phyloP scores from a whole-genome alignment of 2,888 invertebrate species.

The Chymomyza fuscimana region DNA sequence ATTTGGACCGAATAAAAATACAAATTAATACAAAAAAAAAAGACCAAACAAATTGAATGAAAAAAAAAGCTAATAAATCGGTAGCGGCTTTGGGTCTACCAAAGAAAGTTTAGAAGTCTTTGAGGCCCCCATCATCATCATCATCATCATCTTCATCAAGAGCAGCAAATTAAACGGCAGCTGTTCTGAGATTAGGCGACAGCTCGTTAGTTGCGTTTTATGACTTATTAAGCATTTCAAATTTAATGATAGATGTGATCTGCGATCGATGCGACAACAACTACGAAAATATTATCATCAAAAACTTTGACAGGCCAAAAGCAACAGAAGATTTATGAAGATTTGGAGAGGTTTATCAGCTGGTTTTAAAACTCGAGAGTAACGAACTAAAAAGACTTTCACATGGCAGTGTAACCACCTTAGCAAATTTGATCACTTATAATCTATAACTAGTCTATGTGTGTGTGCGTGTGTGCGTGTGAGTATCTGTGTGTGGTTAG shows the following conservation, averaged over 20 bases:
- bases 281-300: background rate
- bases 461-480: background rate
- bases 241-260: background rate
- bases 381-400: background rate
- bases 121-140: constrained; percentile 15
- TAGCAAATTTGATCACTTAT: background rate
- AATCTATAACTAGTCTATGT: background rate
- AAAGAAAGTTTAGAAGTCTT: constrained; percentile 55
- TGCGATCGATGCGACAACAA: background rate
- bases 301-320: background rate
- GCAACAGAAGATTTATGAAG: constrained; percentile 24
- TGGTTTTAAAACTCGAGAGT: constrained; percentile 6
- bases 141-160: background rate
- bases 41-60: background rate
- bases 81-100: background rate
- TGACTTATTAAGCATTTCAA: constrained; percentile 53
- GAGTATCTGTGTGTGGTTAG: constrained; percentile 19
- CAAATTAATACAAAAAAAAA: constrained; percentile 35
- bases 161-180: constrained; percentile 19
- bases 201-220: constrained; percentile 44
- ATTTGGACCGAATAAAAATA: constrained; percentile 37
- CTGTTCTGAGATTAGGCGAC: constrained; percentile 26
- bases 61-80: background rate
- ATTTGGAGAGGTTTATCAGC: constrained; percentile 37
- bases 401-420: background rate